phyloP scores from a whole-genome alignment of 1,140 invertebrate species.

The Aphelenchoides besseyi region DNA sequence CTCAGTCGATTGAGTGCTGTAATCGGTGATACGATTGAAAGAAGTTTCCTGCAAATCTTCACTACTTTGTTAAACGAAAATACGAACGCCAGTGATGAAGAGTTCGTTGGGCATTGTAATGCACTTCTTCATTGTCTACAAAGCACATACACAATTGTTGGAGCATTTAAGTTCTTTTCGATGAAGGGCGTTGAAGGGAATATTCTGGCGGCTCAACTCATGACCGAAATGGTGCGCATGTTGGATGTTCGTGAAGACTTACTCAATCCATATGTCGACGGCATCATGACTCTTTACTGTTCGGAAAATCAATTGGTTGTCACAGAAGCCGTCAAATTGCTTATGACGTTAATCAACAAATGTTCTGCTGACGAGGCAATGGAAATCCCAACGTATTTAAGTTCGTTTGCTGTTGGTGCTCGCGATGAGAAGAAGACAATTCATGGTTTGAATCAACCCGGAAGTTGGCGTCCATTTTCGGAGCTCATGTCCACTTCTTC shows the following conservation, averaged over 20 bases:
- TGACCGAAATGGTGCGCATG: slow-evolving; percentile 9
- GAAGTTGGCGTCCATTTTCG: slow-evolving; percentile 15
- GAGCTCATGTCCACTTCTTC: slow-evolving; percentile 5
- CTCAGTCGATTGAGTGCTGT: slow-evolving; percentile 8
- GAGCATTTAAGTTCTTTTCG: slow-evolving; percentile 5
- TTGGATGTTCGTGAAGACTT: neutral
- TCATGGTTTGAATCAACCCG: slow-evolving; percentile 9
- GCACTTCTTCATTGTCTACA: neutral
- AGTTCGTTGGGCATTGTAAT: slow-evolving; percentile 7
- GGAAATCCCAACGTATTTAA: slow-evolving; percentile 14
- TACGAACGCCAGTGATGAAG: neutral
- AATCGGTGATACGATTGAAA: slow-evolving; percentile 15
- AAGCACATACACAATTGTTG: slow-evolving; percentile 10
- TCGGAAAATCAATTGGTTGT: neutral
- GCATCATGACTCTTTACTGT: slow-evolving; percentile 9
- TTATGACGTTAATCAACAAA: neutral
- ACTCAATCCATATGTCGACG: neutral
- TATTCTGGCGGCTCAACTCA: neutral
- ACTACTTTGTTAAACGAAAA: neutral
- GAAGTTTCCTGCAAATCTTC: slow-evolving; percentile 12
- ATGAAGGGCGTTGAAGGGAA: neutral
- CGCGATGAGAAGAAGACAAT: neutral
- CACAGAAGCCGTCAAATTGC: neutral
- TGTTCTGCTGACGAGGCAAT: neutral
- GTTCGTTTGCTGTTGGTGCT: neutral